phyloP scores from a whole-genome alignment of 2,888 invertebrate genomes.

The Chydorus sphaericus region DNA sequence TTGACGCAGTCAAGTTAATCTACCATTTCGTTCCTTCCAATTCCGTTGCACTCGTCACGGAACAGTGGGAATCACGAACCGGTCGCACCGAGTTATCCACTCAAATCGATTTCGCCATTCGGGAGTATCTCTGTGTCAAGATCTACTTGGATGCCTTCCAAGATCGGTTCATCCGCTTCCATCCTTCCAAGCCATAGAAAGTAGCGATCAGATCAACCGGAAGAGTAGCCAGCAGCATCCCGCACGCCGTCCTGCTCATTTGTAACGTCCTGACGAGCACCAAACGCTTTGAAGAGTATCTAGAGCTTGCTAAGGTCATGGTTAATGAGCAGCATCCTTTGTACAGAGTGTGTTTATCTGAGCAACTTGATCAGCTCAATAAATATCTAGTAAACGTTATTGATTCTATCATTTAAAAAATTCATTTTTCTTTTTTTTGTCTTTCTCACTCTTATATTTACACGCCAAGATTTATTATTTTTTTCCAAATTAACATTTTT shows the following conservation, averaged over 20 bases:
- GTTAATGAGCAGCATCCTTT: slow-evolving; percentile 61
- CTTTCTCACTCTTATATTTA: no score
- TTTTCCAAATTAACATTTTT: no score
- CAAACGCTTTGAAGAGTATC: slow-evolving; percentile 57
- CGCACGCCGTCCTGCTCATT: slow-evolving; percentile 62
- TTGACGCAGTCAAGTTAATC: background rate
- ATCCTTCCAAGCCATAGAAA: slow-evolving; percentile 66
- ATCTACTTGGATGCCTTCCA: slow-evolving; percentile 45
- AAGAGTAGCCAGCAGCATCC: slow-evolving; percentile 62
- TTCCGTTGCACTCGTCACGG: slow-evolving; percentile 42
- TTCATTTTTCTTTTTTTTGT: no score
- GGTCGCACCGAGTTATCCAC: slow-evolving; percentile 31
- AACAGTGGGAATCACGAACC: slow-evolving; percentile 30
- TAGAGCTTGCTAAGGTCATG: slow-evolving; percentile 62
- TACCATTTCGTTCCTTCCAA: slow-evolving; percentile 41
- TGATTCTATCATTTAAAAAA: background rate
- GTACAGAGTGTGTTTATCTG: slow-evolving; percentile 44
- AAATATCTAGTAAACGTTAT: background rate
- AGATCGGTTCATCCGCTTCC: slow-evolving; percentile 73
- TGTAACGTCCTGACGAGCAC: slow-evolving; percentile 63
- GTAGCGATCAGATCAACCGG: slow-evolving; percentile 52
- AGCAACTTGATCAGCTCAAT: background rate
- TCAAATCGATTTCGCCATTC: slow-evolving; percentile 41
- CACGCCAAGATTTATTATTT: no score
- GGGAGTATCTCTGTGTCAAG: slow-evolving; percentile 76